Evolutionary conservation across 2,888 invertebrate genomes (phyloP).

Genomic region (Campoletis raptor): DNA sequence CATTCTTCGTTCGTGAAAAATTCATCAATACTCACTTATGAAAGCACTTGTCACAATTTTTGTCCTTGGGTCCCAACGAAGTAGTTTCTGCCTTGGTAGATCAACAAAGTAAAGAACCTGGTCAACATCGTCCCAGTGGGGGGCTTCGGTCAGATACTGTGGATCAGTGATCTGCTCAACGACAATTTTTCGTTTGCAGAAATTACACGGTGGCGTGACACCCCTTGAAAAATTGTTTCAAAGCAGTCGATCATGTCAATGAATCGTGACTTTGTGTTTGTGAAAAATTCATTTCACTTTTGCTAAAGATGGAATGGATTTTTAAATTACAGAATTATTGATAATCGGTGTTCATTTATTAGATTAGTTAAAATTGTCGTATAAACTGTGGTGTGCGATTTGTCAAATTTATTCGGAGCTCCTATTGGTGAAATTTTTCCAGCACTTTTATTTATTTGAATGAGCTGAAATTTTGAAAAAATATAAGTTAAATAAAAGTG

Average conservation of each 20-base stretch:
- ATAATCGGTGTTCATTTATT: background rate
- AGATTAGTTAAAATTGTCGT: background rate
- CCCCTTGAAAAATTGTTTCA: conserved; percentile 37
- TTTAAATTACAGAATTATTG: background rate
- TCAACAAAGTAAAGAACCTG: conserved; percentile 88
- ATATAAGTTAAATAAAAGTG: background rate
- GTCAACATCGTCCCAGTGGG: conserved; percentile 87
- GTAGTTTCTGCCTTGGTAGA: conserved; percentile 86
- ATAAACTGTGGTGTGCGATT: background rate
- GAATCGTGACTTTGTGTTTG: background rate
- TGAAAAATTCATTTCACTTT: background rate
- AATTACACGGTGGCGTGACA: background rate
- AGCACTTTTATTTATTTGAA: background rate
- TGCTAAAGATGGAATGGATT: background rate
- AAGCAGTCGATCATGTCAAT: background rate
- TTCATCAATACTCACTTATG: conserved; percentile 72
- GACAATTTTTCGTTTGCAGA: conserved; percentile 26
- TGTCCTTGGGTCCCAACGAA: conserved; percentile 86
- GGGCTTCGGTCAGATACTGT: conserved; percentile 87
- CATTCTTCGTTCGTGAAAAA: background rate
- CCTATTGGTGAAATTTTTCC: background rate
- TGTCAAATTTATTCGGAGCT: background rate
- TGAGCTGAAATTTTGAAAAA: background rate
- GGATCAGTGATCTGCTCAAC: conserved; percentile 70
- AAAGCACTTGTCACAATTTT: conserved; percentile 80